Percentiles rank a stretch among this genome's conserved stretches.
phyloP scores from a whole-genome alignment of 2,113 vertebrate species.

The Odocoileus virginianus region DNA sequence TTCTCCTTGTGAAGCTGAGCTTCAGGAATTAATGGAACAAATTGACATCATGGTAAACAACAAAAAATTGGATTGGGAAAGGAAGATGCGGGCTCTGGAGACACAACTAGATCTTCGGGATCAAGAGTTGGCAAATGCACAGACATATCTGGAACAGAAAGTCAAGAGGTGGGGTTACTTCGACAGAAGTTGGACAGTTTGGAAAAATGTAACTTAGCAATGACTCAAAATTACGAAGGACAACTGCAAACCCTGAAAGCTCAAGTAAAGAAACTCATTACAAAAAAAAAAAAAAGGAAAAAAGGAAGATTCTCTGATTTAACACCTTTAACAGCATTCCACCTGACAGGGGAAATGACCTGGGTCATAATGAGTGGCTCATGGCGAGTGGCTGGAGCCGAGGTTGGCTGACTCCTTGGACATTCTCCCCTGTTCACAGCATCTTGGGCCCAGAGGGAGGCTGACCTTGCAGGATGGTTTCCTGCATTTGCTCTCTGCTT shows the following conservation, averaged over 20 bases:
- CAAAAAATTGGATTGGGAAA: conserved; percentile 90
- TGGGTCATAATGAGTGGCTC: not conserved
- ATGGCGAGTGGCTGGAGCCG: not conserved
- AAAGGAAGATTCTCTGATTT: not conserved
- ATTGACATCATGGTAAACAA: conserved; percentile 92
- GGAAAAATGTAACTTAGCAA: conserved; percentile 78
- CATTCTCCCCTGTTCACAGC: not conserved
- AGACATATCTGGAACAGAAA: conserved; percentile 85
- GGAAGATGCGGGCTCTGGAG: conserved; percentile 83
- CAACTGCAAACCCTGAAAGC: conserved; percentile 80
- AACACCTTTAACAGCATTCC: not conserved
- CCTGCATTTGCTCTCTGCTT: not conserved
- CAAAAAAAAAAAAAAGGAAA: not conserved
- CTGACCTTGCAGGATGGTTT: not conserved
- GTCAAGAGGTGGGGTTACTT: conserved; percentile 85
- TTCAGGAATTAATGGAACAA: conserved; percentile 94
- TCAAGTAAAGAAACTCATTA: conserved; percentile 78
- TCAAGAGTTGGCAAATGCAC: conserved; percentile 85
- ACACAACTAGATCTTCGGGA: conserved; percentile 82
- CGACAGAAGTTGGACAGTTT: conserved; percentile 81
- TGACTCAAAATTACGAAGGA: conserved; percentile 79
- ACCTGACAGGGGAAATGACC: not conserved
- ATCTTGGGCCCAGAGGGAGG: not conserved
- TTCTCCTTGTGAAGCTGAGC: conserved; percentile 86
- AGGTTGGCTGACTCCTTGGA: not conserved